Base-by-base conservation (phyloP, 2,797 vertebrate genomes). In the Heterohyrax brucei region DNA sequence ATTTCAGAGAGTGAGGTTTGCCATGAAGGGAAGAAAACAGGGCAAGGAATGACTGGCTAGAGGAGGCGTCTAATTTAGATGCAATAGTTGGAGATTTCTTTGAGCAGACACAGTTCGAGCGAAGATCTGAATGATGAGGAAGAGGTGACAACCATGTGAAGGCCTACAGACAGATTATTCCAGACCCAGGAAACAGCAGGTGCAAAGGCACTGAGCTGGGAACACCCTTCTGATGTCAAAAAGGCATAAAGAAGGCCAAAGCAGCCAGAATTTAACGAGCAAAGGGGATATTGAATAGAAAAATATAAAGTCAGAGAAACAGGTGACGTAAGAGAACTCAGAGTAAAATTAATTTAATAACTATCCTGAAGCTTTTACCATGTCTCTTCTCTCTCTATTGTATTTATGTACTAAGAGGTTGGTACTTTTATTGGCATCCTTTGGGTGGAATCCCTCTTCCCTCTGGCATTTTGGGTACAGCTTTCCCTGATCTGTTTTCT, bases 101-200 rank as follows among this genome's bases (percentile, higher is more conserved):
- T 77, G 56, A 84, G 28, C 33, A 82, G 28, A 12, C 88, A 19
- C 78, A 82, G 46, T 89, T 30, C 28, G 14, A 77, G 48, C 13
- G 62, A 91, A 90, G 73, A 78, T 87, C 48, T 93, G 79, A 81
- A 87, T 28, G 50, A 62, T 62, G 85, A 66, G 28, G 64, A 87
- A 64, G n/a, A 73, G 59, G 39, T 39, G 39, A 16, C 44, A 85
- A 56, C 30, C 39, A 2, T 0, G 13, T 68, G 44, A 79, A 59
- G 44, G 61, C 39, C 78, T 79, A 56, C 24, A 68, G 50, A 62
- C 6, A 56, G 76, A 75, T 14, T 87, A 10, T n/a, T 80, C 46
- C 59, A 88, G 62, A 93, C 10, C 78, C 24, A 90, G 30, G 30
- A 61, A 78, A 79, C 22, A 77, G 3, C 33, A 77, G 77, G 19